These are phyloP conservation scores for Octodon degus DNA, from an alignment of 2,113 vertebrate species.

Conservation along the genomic window DNA sequence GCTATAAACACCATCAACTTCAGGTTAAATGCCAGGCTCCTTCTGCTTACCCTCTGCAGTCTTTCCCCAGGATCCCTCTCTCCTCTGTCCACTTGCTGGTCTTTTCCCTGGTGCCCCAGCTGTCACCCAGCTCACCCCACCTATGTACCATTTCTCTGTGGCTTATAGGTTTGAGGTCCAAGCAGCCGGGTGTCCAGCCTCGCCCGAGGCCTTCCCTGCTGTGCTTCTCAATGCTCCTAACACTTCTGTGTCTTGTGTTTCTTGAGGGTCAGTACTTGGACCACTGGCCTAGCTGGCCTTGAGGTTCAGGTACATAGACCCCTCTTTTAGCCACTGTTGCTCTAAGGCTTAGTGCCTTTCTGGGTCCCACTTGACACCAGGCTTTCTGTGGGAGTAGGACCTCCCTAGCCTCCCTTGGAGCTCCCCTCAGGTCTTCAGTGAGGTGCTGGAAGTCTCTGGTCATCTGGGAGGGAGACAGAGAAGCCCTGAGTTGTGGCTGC, in stretches of 20 bases:
- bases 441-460: not conserved
- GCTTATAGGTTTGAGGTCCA: not conserved
- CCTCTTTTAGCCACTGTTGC: not conserved
- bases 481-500: not conserved
- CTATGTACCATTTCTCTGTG: rapidly evolving
- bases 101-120: not conserved
- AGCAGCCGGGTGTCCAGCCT: not conserved
- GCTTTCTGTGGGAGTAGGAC: not conserved
- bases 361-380: not conserved
- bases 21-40: not conserved
- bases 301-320: too few relatives aligned
- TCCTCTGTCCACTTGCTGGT: not conserved
- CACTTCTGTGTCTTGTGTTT: not conserved
- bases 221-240: not conserved
- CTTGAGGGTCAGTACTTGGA: not conserved
- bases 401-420: not conserved
- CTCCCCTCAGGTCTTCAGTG: not conserved
- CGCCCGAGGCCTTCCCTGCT: not conserved
- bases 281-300: not conserved
- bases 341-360: not conserved
- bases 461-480: rapidly evolving
- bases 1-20: not conserved
- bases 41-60: too few relatives aligned
- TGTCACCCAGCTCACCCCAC: not conserved
- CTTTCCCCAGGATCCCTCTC: not conserved